phyloP scores from a whole-genome alignment of 2,113 vertebrate species.

The Felis chaus region DNA sequence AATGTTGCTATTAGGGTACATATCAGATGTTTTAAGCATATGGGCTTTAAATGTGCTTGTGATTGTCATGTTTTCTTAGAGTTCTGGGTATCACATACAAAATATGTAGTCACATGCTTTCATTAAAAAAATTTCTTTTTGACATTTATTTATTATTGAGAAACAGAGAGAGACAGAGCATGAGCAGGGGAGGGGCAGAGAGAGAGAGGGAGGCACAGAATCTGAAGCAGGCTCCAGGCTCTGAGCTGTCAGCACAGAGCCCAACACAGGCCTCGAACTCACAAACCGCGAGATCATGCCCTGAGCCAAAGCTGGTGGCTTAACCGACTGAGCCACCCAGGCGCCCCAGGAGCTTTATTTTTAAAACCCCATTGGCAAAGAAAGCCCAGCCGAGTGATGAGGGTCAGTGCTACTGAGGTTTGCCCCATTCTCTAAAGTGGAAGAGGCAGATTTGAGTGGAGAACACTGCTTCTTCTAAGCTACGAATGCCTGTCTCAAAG shows the following conservation, averaged over 20 bases:
- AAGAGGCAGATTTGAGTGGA: background rate
- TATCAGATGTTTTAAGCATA: constrained; percentile 3
- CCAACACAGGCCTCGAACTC: too few relatives aligned
- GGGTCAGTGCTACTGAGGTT: background rate
- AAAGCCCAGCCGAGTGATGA: background rate
- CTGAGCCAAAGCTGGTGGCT: too few relatives aligned
- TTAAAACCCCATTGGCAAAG: background rate
- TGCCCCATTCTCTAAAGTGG: background rate
- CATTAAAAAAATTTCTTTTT: too few relatives aligned
- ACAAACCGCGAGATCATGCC: too few relatives aligned
- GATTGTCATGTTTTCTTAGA: background rate
- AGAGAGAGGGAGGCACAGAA: too few relatives aligned
- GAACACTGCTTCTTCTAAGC: background rate
- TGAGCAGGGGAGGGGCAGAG: too few relatives aligned
- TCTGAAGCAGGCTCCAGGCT: too few relatives aligned
- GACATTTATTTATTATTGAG: too few relatives aligned
- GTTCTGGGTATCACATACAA: background rate
- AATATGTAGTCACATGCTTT: background rate
- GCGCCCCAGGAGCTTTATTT: background rate
- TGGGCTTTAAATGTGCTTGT: background rate
- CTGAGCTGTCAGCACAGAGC: too few relatives aligned
- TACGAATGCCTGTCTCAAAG: background rate
- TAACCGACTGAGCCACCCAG: too few relatives aligned
- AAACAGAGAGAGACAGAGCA: too few relatives aligned
- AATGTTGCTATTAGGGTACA: background rate